A percentile compares a stretch with the other conserved stretches of the same genome.
Conservation (phyloP, 2,888 invertebrate genomes). For the Acanthosoma haemorrhoidale region DNA sequence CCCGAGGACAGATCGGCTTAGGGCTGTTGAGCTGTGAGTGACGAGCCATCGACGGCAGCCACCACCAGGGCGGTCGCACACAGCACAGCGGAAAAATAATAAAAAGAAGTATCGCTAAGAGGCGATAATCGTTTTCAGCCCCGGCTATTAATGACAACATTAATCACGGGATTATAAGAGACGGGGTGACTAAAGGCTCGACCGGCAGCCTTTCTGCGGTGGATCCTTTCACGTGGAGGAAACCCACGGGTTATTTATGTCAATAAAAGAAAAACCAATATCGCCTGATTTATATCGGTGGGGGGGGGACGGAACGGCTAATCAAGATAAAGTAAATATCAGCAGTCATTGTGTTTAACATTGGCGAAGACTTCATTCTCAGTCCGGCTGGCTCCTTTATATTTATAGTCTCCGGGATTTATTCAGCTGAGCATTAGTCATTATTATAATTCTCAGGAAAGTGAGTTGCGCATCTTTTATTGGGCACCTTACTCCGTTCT, state of each 20-base stretch:
- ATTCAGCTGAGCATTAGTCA: background rate
- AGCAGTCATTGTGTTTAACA: conserved; percentile 2
- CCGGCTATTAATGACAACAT: background rate
- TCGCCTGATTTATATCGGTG: background rate
- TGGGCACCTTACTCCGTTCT: too few species aligned
- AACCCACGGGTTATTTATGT: background rate
- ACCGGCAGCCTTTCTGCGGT: too few species aligned
- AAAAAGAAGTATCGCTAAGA: background rate
- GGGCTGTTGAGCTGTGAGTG: background rate
- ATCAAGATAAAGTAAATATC: conserved; percentile 8
- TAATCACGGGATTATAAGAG: conserved; percentile 3
- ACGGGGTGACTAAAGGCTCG: too few species aligned
- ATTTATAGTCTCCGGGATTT: background rate
- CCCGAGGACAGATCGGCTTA: background rate
- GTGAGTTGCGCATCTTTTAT: background rate
- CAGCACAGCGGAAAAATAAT: background rate
- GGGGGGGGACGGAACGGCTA: too few species aligned
- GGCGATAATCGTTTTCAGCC: background rate
- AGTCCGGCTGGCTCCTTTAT: background rate
- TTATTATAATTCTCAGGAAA: background rate
- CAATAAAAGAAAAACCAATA: conserved; percentile 10
- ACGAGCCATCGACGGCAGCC: background rate
- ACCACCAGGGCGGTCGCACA: too few species aligned
- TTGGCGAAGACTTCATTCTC: background rate
- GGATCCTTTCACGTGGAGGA: background rate